A percentile compares a stretch with the other conserved stretches of the same genome.
Conservation (phyloP, 1,140 invertebrate species). For the Microplitis demolitor region DNA sequence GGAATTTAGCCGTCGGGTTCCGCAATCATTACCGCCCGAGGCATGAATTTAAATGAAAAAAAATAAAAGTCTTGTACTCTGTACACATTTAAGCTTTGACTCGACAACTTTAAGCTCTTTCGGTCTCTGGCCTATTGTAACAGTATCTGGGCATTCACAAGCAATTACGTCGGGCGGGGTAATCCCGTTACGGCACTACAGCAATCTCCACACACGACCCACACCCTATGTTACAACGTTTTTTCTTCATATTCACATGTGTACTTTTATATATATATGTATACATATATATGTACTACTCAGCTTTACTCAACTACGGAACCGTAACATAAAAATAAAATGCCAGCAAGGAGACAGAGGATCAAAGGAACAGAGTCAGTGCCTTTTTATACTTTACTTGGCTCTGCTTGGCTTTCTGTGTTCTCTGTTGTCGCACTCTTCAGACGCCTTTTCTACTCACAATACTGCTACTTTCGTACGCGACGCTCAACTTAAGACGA, state of each 20-base stretch:
- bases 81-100: background rate
- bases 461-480: conserved; percentile 17
- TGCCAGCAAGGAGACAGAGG: conserved; percentile 29
- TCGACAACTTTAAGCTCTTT: conserved; percentile 25
- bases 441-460: conserved; percentile 18
- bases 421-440: conserved; percentile 43
- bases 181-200: conserved; percentile 43
- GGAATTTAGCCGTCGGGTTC: conserved; percentile 43
- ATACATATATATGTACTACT: no score
- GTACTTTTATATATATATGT: conserved; percentile 25
- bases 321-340: no score
- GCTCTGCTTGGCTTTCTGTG: background rate
- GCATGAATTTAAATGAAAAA: background rate
- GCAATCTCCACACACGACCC: background rate
- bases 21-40: conserved; percentile 2
- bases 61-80: background rate
- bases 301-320: background rate
- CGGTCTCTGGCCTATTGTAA: conserved; percentile 41
- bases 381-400: no score
- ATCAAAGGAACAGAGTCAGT: conserved; percentile 43
- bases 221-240: background rate
- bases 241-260: conserved; percentile 6
- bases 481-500: no score
- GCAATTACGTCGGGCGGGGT: conserved; percentile 51
- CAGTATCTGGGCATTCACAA: conserved; percentile 49